These are phyloP conservation scores for Lasioglossum baleicum DNA, from an alignment of 1,140 invertebrate genomes.

Conservation along the genomic window DNA sequence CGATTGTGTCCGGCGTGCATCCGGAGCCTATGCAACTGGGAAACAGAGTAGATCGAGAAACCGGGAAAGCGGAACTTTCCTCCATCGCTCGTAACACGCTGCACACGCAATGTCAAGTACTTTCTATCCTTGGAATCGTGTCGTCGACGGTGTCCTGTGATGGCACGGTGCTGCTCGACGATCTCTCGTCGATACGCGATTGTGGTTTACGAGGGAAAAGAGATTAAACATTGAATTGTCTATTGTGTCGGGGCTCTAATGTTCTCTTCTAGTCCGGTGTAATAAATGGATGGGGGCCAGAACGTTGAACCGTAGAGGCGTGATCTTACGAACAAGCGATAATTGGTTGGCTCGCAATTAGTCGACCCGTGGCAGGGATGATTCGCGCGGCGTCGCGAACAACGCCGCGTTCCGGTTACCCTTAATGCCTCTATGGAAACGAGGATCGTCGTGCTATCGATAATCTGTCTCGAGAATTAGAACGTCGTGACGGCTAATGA, in stretches of 20 bases:
- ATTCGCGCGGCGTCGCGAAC: conserved; percentile 3
- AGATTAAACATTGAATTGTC: too few relatives aligned
- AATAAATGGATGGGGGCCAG: too few relatives aligned
- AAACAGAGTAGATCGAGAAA: conserved; percentile 36
- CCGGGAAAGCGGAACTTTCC: conserved; percentile 36
- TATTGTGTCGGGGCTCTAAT: too few relatives aligned
- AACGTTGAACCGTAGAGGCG: conserved; percentile 24
- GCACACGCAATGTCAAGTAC: conserved; percentile 21
- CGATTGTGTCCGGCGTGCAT: background rate
- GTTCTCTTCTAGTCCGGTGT: too few relatives aligned
- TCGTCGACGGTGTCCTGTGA: background rate
- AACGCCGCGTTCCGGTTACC: background rate
- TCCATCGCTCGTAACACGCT: background rate
- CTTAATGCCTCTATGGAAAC: background rate
- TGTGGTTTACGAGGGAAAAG: too few relatives aligned
- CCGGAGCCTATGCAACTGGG: conserved; percentile 9
- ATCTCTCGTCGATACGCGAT: too few relatives aligned
- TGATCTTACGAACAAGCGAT: conserved; percentile 49
- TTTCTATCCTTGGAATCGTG: conserved; percentile 19
- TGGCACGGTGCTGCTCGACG: background rate
- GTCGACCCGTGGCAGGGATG: background rate
- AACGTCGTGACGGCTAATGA: background rate
- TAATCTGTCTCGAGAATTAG: background rate
- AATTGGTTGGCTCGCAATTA: conserved; percentile 50
- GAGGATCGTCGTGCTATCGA: background rate